These are phyloP conservation scores for Drosophila murphyi DNA, from an alignment of 1,140 invertebrate species.

Conservation along the genomic window DNA sequence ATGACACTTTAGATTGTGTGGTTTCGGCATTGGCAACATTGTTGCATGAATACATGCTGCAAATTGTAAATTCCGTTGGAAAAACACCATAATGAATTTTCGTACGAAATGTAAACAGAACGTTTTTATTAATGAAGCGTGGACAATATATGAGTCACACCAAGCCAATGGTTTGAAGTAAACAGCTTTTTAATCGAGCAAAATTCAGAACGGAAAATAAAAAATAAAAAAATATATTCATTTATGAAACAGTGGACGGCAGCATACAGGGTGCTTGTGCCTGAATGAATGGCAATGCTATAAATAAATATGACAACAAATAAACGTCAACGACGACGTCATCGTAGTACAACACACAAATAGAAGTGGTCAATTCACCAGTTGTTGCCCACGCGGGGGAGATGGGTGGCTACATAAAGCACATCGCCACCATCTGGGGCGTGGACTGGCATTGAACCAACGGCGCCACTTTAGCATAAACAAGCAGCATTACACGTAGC, in stretches of 20 bases:
- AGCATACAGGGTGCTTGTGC: conserved; percentile 40
- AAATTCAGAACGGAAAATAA: conserved; percentile 39
- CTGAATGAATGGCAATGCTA: conserved; percentile 47
- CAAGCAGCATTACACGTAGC: conserved; percentile 43
- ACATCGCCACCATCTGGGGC: conserved; percentile 54
- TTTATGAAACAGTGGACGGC: conserved; percentile 48
- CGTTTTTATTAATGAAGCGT: conserved; percentile 24
- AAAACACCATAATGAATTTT: conserved; percentile 5
- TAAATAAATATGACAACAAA: conserved; percentile 75
- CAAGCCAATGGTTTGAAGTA: conserved; percentile 21
- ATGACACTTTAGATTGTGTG: conserved; percentile 10
- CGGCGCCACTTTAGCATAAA: conserved; percentile 71
- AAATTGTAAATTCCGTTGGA: conserved; percentile 15
- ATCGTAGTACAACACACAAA: conserved; percentile 53
- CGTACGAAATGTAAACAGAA: conserved; percentile 37
- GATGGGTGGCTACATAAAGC: conserved; percentile 13
- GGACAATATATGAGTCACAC: conserved; percentile 23
- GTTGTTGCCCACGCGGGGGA: conserved; percentile 11
- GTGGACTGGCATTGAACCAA: conserved; percentile 50
- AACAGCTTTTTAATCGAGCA: conserved; percentile 36
- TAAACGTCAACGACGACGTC: conserved; percentile 23
- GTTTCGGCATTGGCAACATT: conserved; percentile 26
- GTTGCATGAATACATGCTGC: conserved; percentile 34
- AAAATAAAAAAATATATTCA: conserved; percentile 44
- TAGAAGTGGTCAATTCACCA: conserved; percentile 44